Evolutionary conservation across 2,797 vertebrate genomes (phyloP), one percentile per base, ranked within the genome.

Genomic region (Spheniscus humboldti): DNA sequence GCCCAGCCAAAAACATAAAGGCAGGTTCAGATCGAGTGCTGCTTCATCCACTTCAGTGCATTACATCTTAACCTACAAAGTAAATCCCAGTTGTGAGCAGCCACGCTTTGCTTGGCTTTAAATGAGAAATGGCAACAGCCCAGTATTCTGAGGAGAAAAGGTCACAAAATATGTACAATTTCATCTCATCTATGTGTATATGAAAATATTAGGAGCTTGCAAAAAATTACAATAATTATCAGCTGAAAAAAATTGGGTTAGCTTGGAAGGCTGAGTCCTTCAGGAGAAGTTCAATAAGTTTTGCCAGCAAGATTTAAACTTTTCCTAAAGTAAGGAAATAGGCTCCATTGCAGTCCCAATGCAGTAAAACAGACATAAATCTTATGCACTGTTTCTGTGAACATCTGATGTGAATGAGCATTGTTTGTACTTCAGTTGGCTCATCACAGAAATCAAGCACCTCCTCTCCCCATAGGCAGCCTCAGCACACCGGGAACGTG

Each of bases 401-500:
- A 33, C 13, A 28, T 43, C 62, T 55, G 55, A 57, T 19, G n/a
- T 72, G 77, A 64, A 47, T 43, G 78, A 87, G 24, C 59, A 43
- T 20, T 86, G 86, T 56, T 52, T 75, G 43, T 33, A 63, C 62
- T n/a, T 55, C n/a, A 30, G 35, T 7, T 60, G 80, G 25, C 59
- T 64, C 45, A 73, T 15, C 41, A n/a, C 84, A 66, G 37, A 50
- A 73, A 48, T 47, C 41, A 23, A 25, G 30, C 0, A 0, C 25
- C 41, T 80, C 41, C 47, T 57, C 13, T 59, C 73, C 25, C 23
- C 9, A 1, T 14, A 30, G 68, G 53, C 80, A 89, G 48, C 53
- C 67, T n/a, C 28, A 74, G 66, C 66, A 13, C 57, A 30, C 43
- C 2, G 1, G 45, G 78, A 78, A 50, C 0, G 0, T 2, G 18